Evolutionary conservation across 2,888 invertebrate species (phyloP).

Genomic region (Orchesella flavescens): DNA sequence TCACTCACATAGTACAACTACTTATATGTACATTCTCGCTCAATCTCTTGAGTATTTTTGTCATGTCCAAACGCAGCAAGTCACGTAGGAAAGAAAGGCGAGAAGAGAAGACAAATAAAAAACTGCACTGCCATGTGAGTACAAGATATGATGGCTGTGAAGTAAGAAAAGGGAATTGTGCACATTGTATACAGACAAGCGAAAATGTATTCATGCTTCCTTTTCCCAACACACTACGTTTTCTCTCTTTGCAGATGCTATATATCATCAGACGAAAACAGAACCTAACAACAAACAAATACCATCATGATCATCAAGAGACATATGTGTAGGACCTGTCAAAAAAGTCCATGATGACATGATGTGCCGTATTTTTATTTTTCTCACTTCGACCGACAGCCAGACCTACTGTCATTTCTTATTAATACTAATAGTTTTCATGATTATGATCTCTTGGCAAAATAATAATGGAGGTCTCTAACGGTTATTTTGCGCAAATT

Average conservation of each 20-base stretch:
- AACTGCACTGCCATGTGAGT: background rate
- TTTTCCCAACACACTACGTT: no score
- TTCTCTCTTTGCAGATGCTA: no score
- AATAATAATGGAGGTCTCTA: background rate
- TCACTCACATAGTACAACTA: no score
- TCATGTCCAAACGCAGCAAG: slow-evolving; percentile 43
- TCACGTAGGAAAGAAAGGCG: slow-evolving; percentile 39
- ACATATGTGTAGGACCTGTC: slow-evolving; percentile 51
- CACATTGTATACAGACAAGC: background rate
- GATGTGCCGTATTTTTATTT: background rate
- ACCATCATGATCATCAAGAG: slow-evolving; percentile 11
- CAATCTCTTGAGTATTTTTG: slow-evolving; percentile 45
- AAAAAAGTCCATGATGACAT: slow-evolving; percentile 7
- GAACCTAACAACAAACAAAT: slow-evolving; percentile 25
- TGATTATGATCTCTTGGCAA: slow-evolving; percentile 6
- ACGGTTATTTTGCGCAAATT: no score
- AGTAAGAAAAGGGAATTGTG: background rate
- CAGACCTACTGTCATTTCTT: slow-evolving; percentile 30
- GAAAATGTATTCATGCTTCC: no score
- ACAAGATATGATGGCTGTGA: background rate
- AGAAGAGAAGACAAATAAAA: slow-evolving; percentile 11
- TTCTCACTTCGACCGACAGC: slow-evolving; percentile 37
- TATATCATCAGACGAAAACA: slow-evolving; percentile 12
- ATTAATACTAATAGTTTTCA: slow-evolving; percentile 47
- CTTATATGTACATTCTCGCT: no score